A percentile compares a stretch with the other conserved stretches of the same genome.
These are phyloP conservation scores for Turritopsis dohrnii DNA, from an alignment of 30 jellyfish, hydroid and myxozoan genomes.

Conservation along the genomic window DNA sequence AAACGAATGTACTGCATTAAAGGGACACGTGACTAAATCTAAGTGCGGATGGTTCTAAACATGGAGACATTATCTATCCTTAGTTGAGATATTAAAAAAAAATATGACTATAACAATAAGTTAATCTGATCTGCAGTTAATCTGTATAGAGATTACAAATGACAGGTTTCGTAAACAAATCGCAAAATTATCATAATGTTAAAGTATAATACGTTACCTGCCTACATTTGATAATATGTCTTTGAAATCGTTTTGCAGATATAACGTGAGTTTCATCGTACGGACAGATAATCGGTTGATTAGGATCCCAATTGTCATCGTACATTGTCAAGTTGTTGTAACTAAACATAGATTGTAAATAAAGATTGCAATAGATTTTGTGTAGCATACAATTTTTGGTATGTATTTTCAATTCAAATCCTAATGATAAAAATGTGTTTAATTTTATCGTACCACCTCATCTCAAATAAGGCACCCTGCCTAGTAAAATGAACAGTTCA, in stretches of 20 bases:
- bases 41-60: constrained; percentile 54
- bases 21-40: constrained; percentile 65
- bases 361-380: not conserved
- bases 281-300: constrained; percentile 52
- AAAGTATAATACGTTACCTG: constrained; percentile 31
- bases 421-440: not conserved
- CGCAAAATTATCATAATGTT: not conserved
- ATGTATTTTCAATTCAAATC: too few species aligned
- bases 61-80: not conserved
- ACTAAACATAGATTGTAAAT: not conserved
- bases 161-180: too few species aligned
- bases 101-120: not conserved
- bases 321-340: constrained; percentile 12
- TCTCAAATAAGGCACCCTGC: too few species aligned
- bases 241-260: constrained; percentile 44
- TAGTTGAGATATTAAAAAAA: not conserved
- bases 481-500: too few species aligned
- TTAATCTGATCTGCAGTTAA: too few species aligned
- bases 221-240: constrained; percentile 61
- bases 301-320: constrained; percentile 67
- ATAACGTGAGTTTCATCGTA: constrained; percentile 51
- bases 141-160: too few species aligned
- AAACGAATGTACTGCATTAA: constrained; percentile 50
- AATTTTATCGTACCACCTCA: too few species aligned
- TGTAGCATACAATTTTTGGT: not conserved